These are phyloP conservation scores for Aptenodytes patagonicus DNA, from an alignment of 2,113 vertebrate genomes.

Conservation along the genomic window DNA sequence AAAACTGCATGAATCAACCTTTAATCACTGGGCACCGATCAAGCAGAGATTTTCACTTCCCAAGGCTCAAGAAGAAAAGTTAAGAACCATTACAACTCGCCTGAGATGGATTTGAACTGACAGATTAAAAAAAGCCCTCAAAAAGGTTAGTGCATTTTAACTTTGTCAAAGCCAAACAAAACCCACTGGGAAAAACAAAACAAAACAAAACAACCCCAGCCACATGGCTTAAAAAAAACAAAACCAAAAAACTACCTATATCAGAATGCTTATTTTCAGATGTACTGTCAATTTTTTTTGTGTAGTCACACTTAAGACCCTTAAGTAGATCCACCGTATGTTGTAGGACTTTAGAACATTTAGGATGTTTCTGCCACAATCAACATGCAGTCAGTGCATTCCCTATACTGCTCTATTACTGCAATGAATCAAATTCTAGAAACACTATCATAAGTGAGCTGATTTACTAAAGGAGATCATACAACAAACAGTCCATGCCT, in stretches of 20 bases:
- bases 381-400: constrained; percentile 72
- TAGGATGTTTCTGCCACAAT: constrained; percentile 67
- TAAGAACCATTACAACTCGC: constrained; percentile 32
- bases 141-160: constrained; percentile 70
- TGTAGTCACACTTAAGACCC: constrained; percentile 59
- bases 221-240: constrained; percentile 22
- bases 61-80: neutral
- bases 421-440: constrained; percentile 67
- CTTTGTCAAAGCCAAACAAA: constrained; percentile 64
- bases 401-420: constrained; percentile 68
- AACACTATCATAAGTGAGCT: constrained; percentile 62
- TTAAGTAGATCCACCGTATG: constrained; percentile 37
- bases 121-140: constrained; percentile 62
- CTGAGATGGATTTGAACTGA: constrained; percentile 49
- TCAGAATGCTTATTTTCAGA: constrained; percentile 51
- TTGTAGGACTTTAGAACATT: constrained; percentile 45
- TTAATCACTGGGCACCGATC: neutral
- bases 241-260: neutral
- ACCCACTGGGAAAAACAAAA: neutral
- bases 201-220: neutral
- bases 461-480: constrained; percentile 66
- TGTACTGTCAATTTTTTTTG: constrained; percentile 34
- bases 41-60: neutral
- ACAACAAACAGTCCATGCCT: constrained; percentile 71
- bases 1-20: neutral